phyloP scores from a whole-genome alignment of 2,888 invertebrate genomes.

The Branchipolynoe longqiensis region DNA sequence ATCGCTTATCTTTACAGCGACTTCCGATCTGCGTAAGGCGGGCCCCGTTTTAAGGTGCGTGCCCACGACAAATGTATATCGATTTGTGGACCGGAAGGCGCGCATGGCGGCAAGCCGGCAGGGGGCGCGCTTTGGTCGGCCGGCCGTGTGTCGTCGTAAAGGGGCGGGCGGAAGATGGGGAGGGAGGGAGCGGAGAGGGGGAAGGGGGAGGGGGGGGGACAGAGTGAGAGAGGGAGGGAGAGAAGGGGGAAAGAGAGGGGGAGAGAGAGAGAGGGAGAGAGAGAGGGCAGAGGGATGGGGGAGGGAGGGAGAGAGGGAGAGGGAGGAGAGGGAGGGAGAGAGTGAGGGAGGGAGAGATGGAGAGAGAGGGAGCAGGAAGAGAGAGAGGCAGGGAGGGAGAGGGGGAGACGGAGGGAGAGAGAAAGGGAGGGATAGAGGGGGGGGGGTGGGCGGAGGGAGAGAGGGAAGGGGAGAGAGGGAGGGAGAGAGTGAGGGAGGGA shows the following conservation, averaged over 20 bases:
- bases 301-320: too few relatives aligned
- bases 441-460: neutral
- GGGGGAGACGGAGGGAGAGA: too few relatives aligned
- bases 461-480: neutral
- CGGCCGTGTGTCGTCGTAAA: neutral
- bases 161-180: neutral
- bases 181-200: neutral
- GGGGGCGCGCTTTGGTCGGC: slow-evolving; percentile 1
- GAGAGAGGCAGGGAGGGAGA: neutral
- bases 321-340: neutral
- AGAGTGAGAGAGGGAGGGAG: neutral
- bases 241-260: too few relatives aligned
- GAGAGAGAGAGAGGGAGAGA: neutral
- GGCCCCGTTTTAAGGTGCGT: slow-evolving; percentile 14
- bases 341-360: too few relatives aligned
- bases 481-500: too few relatives aligned
- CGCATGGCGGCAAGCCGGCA: slow-evolving; percentile 10
- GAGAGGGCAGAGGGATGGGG: too few relatives aligned
- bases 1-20: slow-evolving; percentile 46
- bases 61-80: slow-evolving; percentile 44
- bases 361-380: too few relatives aligned
- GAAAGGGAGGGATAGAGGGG: neutral
- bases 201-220: neutral
- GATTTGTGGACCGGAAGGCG: slow-evolving; percentile 34
- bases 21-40: slow-evolving; percentile 20